Percentiles rank a stretch among this genome's conserved stretches.
Conservation (phyloP, 2,797 vertebrate genomes). For the Hemibagrus guttatus region DNA sequence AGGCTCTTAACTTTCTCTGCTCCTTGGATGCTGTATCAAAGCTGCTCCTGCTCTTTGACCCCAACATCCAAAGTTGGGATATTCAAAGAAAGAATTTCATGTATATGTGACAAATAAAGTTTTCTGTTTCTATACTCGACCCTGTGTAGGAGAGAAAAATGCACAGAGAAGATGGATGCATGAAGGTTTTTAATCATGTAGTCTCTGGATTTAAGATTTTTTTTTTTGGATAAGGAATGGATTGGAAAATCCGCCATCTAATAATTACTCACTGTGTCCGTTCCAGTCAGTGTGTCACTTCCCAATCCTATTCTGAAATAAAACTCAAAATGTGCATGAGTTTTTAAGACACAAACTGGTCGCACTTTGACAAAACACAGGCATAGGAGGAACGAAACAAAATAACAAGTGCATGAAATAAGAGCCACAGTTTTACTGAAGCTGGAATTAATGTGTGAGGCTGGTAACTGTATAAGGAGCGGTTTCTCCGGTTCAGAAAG, state of each 20-base stretch:
- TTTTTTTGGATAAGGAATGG: not conserved
- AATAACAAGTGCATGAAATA: not conserved
- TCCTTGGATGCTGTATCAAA: too few relatives aligned
- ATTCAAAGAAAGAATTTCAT: too few relatives aligned
- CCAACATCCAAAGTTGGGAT: too few relatives aligned
- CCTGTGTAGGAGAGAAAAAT: too few relatives aligned
- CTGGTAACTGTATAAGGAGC: conserved; percentile 20
- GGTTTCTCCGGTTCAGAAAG: not conserved
- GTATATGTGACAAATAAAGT: too few relatives aligned
- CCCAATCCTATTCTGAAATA: not conserved
- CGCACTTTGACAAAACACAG: not conserved
- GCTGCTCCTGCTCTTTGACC: too few relatives aligned
- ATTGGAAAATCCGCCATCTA: not conserved
- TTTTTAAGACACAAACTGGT: not conserved
- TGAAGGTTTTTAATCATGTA: not conserved
- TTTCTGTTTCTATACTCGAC: too few relatives aligned
- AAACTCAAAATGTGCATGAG: not conserved
- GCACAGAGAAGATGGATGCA: too few relatives aligned
- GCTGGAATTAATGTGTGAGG: not conserved
- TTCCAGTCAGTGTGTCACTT: not conserved
- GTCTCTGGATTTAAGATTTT: not conserved
- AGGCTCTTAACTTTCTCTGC: too few relatives aligned
- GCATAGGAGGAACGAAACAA: not conserved
- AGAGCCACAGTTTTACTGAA: not conserved
- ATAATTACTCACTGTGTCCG: not conserved